phyloP scores from a whole-genome alignment of 2,888 invertebrate species.

The Mimas tiliae region DNA sequence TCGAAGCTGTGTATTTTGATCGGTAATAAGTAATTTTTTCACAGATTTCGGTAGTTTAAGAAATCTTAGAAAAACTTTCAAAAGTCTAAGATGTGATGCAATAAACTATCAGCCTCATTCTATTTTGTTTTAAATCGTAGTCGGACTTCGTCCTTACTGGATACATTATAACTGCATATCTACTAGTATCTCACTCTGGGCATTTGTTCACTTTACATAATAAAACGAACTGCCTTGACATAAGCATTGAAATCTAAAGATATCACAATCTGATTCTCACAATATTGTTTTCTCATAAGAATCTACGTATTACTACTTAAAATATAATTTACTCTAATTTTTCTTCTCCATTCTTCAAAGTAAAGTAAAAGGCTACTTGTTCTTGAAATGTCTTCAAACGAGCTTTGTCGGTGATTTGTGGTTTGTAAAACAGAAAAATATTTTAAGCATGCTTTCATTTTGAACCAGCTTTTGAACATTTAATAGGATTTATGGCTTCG shows the following conservation, averaged over 20 bases:
- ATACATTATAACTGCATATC: too few relatives aligned
- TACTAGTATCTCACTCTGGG: too few relatives aligned
- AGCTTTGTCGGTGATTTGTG: conserved; percentile 11
- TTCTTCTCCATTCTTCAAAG: not conserved
- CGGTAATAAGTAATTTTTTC: too few relatives aligned
- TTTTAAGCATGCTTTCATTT: conserved; percentile 12
- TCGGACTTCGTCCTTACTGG: too few relatives aligned
- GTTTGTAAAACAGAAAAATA: conserved; percentile 7
- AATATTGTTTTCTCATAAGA: not conserved
- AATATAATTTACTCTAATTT: not conserved
- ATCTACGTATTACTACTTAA: not conserved
- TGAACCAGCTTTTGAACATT: conserved; percentile 17
- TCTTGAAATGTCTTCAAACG: not conserved
- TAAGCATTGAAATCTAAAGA: not conserved
- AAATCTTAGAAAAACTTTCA: too few relatives aligned
- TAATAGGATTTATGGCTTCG: conserved; percentile 19
- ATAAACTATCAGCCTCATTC: too few relatives aligned
- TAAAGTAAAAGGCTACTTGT: conserved; percentile 2
- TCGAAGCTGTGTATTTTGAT: too few relatives aligned
- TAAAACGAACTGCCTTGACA: too few relatives aligned
- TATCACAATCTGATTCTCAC: not conserved
- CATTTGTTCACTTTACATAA: too few relatives aligned
- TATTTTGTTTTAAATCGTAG: too few relatives aligned
- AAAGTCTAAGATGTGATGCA: too few relatives aligned
- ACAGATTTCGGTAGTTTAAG: too few relatives aligned